A percentile compares a stretch with the other conserved stretches of the same genome.
phyloP scores from a whole-genome alignment of 2,888 invertebrate species.

The Mesochorus sp. region DNA sequence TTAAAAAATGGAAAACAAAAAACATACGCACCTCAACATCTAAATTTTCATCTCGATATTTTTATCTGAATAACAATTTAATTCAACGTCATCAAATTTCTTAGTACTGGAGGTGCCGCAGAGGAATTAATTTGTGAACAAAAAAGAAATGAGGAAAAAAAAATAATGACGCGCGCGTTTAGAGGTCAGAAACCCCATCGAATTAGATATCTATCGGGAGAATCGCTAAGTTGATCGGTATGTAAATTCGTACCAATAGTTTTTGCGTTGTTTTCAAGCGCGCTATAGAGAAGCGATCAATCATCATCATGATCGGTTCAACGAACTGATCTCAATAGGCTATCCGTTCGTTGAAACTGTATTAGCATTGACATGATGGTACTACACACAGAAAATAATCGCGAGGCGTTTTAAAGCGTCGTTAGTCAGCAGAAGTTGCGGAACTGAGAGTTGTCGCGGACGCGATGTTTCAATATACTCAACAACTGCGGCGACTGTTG shows the following conservation, averaged over 20 bases:
- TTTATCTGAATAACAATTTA: no score
- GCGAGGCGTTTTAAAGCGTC: background rate
- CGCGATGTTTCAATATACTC: background rate
- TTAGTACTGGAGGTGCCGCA: no score
- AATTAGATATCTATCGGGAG: background rate
- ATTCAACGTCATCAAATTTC: no score
- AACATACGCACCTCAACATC: no score
- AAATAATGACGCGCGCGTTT: no score
- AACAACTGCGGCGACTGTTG: conserved; percentile 43
- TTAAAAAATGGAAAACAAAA: no score
- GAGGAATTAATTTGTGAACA: no score
- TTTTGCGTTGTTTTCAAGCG: conserved; percentile 2
- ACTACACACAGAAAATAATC: background rate
- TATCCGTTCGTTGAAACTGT: conserved; percentile 31
- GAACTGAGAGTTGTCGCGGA: conserved; percentile 8
- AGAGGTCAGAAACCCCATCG: background rate
- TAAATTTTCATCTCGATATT: no score
- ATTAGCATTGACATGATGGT: conserved; percentile 64
- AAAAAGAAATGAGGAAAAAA: no score
- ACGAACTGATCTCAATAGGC: conserved; percentile 61
- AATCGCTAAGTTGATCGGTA: conserved; percentile 13
- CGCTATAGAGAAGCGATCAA: conserved; percentile 58
- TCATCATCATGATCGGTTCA: conserved; percentile 61
- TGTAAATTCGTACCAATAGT: conserved; percentile 21
- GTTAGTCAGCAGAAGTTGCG: conserved; percentile 8